Base-by-base conservation (phyloP, 64 coral and sea anemone genomes). In the Porites lutea region DNA sequence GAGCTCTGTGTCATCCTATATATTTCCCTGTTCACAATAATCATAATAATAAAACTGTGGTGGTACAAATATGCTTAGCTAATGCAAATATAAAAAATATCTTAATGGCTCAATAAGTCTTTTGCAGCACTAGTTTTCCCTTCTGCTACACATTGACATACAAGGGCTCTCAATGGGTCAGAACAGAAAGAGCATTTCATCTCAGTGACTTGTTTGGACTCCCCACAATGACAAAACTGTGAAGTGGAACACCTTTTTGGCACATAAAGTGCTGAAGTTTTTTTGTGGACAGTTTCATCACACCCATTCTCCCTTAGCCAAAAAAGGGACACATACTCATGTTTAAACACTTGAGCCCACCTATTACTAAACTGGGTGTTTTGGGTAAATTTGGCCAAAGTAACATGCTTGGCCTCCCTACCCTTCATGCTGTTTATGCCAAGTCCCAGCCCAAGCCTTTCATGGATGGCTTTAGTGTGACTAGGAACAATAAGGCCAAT, bases 401-500 rank as follows among this genome's bases (percentile, higher is more conserved):
- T 59, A 14, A 89, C 59, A 85, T 94, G 92, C n/a, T 93, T 93
- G 8, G 92, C 82, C 48, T 88, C 88, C 73, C 93, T 95, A 23
- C 93, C 88, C 65, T 92, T 84, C 77, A 88, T 92, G 1, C 75
- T 87, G 52, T 88, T 88, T 47, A 88, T 80, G 14, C 68, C 83
- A 16, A 92, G 13, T 16, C 94, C 89, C 94, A 87, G 50, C 50
- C 88, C 82, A 59, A 75, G 11, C 21, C 18, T 87, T 18, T 83
- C 20, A 49, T 15, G 8, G 68, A 90, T 53, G 60, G 87, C 64
- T 67, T 83, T 79, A 49, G 89, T 75, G 55, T 95, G 94, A 37
- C 82, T 52, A 13, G 89, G 94, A 22, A 92, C 89, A 70, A 95
- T 58, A 92, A 92, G 75, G 50, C 83, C 76, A 74, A 95, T 87